These are phyloP conservation scores for Pyrochroa serraticornis DNA, from an alignment of 2,888 invertebrate species.

Conservation along the genomic window DNA sequence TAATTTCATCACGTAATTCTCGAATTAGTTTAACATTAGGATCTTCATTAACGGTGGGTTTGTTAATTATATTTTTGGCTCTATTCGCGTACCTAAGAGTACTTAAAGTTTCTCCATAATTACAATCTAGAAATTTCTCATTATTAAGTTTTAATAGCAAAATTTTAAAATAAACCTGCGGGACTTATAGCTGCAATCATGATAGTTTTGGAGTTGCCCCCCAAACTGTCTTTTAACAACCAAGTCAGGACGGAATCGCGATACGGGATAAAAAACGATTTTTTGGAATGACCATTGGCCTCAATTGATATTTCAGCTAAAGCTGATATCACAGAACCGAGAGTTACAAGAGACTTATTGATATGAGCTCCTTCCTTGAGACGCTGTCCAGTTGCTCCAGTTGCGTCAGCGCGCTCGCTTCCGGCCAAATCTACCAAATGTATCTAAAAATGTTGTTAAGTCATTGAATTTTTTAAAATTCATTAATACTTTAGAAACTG, in stretches of 20 bases:
- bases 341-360: conserved; percentile 86
- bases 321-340: conserved; percentile 87
- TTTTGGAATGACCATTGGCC: conserved; percentile 45
- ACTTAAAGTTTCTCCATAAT: conserved; percentile 86
- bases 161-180: conserved; percentile 45
- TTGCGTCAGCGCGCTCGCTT: conserved; percentile 87
- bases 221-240: conserved; percentile 86
- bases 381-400: conserved; percentile 89
- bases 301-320: conserved; percentile 71
- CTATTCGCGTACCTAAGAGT: conserved; percentile 87
- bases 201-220: conserved; percentile 89
- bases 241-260: conserved; percentile 88
- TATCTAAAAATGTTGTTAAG: conserved; percentile 54
- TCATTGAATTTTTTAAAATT: neutral
- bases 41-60: conserved; percentile 90
- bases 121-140: conserved; percentile 65
- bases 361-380: conserved; percentile 90
- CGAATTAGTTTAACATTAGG: conserved; percentile 86
- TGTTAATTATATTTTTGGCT: conserved; percentile 90
- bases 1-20: conserved; percentile 84
- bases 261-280: conserved; percentile 78
- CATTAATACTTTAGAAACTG: conserved; percentile 75
- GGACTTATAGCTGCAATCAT: conserved; percentile 84
- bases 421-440: conserved; percentile 90
- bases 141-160: neutral